Evolutionary conservation across 2,113 vertebrate species (phyloP), one percentile per base, ranked within the genome.

Genomic region (Cyanistes caeruleus): DNA sequence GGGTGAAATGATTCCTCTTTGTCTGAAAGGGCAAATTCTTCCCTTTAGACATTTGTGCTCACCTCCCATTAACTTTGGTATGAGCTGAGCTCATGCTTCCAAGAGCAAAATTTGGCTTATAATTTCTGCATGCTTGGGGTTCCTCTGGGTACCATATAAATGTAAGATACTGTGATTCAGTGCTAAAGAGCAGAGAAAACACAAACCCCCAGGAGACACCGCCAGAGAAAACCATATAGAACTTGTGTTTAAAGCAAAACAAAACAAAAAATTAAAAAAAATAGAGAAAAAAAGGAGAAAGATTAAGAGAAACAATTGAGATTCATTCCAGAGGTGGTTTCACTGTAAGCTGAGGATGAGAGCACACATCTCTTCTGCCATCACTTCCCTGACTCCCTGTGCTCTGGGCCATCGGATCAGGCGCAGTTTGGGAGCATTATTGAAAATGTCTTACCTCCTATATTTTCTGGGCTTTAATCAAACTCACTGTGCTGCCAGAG

Each of bases 41-140:
- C 94, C 72, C 70, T 58, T 95, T 95, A 82, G 89, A 89, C 91
- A 84, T 93, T 95, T 96, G 78, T 67, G 84, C 93, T 95, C 90
- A 92, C 95, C 95, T 96, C 84, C 72, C 92, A 93, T 92, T 97
- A 94, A 96, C 84, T 96, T 52, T 55, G 93, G 86, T 93, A 92
- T 94, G 95, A 96, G 91, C 90, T 96, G 95, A 96, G 95, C 92
- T 97, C 95, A 93, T 88, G 58, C 88, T 93, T 97, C 92, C 95
- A 96, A 96, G 72, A 95, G 79, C 80, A 81, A 95, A 94, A 87
- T 93, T 92, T 95, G 89, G 86, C 85, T 95, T 90, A 76, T 84
- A 92, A 88, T 96, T 96, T 93, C 85, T 92, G 90, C 94, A 55
- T 97, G 95, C 90, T 95, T 94, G 0, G 2, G 51, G 78, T 94